These are phyloP conservation scores for Petaurus breviceps DNA, from an alignment of 2,113 vertebrate species.

Conservation along the genomic window DNA sequence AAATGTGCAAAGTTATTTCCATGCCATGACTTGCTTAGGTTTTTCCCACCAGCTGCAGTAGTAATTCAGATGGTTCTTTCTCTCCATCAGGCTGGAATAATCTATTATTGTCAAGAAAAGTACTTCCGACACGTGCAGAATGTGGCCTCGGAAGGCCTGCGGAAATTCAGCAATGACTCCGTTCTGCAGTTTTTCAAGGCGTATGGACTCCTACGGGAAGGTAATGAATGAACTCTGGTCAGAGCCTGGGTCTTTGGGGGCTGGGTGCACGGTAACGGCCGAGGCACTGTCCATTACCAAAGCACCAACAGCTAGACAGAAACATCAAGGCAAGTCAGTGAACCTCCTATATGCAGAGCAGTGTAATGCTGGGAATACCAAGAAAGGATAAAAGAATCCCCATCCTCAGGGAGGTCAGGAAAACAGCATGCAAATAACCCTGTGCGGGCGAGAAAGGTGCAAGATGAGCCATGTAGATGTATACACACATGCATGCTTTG, in stretches of 20 bases:
- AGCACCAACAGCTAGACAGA: neutral
- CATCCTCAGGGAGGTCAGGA: neutral
- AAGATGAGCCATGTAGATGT: neutral
- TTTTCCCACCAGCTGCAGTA: neutral
- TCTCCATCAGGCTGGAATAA: conserved; percentile 57
- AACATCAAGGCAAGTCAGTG: neutral
- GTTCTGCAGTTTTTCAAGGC: conserved; percentile 80
- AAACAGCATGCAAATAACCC: neutral
- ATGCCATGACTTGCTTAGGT: neutral
- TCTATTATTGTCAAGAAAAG: conserved; percentile 77
- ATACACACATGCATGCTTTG: no score
- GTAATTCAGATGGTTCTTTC: neutral
- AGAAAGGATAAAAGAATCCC: neutral
- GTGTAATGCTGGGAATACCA: neutral
- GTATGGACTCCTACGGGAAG: conserved; percentile 73
- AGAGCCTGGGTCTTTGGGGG: neutral
- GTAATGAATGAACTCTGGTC: conserved; percentile 25
- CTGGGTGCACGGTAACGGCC: neutral
- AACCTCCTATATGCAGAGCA: neutral
- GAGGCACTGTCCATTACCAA: neutral
- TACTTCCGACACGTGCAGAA: conserved; percentile 78
- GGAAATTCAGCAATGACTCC: conserved; percentile 66
- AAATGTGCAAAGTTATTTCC: neutral
- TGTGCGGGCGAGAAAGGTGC: neutral
- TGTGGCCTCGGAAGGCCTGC: conserved; percentile 59